Conservation (phyloP, 2,797 vertebrate genomes). For the Dendrocincla fuliginosa region DNA sequence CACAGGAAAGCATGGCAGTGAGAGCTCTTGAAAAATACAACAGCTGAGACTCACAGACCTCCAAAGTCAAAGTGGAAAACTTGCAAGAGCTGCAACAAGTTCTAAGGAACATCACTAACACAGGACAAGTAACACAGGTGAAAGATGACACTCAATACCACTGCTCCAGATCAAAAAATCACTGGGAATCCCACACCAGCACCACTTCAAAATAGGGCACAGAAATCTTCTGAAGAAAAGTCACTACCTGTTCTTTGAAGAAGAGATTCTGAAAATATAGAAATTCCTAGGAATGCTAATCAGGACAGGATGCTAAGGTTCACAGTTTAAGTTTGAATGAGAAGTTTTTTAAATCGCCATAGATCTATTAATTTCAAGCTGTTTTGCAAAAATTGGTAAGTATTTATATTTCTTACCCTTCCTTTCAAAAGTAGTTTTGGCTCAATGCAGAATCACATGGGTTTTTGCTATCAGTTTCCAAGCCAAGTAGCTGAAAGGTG, state of each 20-base stretch:
- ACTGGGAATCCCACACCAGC: background rate
- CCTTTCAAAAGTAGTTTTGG: background rate
- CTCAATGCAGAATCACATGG: background rate
- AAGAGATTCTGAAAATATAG: background rate
- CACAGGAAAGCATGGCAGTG: background rate
- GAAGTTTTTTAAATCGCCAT: background rate
- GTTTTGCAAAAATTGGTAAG: background rate
- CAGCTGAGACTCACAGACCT: background rate
- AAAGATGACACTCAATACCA: background rate
- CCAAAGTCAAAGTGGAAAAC: background rate
- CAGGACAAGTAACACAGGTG: background rate
- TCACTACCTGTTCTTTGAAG: background rate
- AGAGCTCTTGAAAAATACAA: background rate
- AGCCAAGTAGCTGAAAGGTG: background rate
- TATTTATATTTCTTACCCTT: background rate
- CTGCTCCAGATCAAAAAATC: background rate
- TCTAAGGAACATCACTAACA: background rate
- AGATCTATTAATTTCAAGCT: background rate
- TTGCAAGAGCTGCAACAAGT: background rate
- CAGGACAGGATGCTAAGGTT: background rate
- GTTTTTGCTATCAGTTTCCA: background rate
- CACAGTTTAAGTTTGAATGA: background rate
- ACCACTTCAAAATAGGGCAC: background rate
- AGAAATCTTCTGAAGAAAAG: background rate
- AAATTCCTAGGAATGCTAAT: background rate